A percentile compares a stretch with the other conserved stretches of the same genome.
Conservation (phyloP, 2,888 invertebrate species). For the Sinohyriopsis cumingii region DNA sequence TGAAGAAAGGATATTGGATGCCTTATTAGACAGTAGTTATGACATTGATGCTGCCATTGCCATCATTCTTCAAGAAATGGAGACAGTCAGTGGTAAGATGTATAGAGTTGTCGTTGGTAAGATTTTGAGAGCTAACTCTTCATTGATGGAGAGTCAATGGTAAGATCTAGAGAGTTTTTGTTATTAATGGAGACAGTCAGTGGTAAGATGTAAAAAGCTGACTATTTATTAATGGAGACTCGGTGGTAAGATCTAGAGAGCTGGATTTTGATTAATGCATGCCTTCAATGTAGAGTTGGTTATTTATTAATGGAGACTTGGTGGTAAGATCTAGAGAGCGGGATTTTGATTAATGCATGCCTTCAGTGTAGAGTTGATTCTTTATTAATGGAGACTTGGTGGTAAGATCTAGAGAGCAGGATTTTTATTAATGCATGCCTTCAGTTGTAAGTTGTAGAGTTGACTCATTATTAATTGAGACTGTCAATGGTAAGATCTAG, state of each 20-base stretch:
- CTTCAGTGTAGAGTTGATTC: too few relatives aligned
- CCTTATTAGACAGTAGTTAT: slow-evolving; percentile 54
- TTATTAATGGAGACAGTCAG: slow-evolving; percentile 50
- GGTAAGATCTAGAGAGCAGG: not conserved
- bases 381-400: too few relatives aligned
- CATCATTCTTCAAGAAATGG: slow-evolving; percentile 54
- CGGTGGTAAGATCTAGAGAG: slow-evolving; percentile 12
- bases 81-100: slow-evolving; percentile 32
- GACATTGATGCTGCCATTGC: slow-evolving; percentile 62
- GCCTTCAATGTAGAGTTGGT: too few relatives aligned
- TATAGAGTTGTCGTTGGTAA: not conserved
- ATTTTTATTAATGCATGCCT: slow-evolving; percentile 25
- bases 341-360: too few relatives aligned
- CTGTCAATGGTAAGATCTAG: too few relatives aligned
- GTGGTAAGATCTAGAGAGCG: too few relatives aligned
- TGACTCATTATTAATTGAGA: too few relatives aligned
- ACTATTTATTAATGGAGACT: not conserved
- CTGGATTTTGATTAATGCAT: too few relatives aligned
- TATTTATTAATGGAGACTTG: too few relatives aligned
- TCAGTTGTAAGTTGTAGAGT: too few relatives aligned
- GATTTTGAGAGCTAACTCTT: too few relatives aligned
- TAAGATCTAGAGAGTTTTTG: slow-evolving; percentile 10
- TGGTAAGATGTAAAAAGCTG: slow-evolving; percentile 13
- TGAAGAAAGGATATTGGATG: slow-evolving; percentile 41
- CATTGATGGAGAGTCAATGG: too few relatives aligned